These are phyloP conservation scores for Caenorhabditis sulstoni DNA, from an alignment of 2,888 invertebrate genomes.

Conservation along the genomic window DNA sequence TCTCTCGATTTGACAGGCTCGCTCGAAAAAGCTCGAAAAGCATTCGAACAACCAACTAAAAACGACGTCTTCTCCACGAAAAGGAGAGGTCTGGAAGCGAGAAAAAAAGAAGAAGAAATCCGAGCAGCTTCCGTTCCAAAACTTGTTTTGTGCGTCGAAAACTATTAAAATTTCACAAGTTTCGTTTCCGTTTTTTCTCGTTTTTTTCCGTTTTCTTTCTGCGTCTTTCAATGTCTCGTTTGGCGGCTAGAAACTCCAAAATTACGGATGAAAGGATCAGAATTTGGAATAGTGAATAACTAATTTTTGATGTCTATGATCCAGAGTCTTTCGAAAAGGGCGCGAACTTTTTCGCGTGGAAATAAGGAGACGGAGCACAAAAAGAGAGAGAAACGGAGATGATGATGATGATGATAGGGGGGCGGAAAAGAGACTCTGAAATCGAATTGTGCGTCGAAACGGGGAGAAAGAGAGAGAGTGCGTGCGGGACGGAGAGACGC, in stretches of 20 bases:
- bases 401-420: constrained; percentile 48
- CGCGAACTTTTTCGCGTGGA: constrained; percentile 44
- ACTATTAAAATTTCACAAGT: constrained; percentile 55
- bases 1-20: too few relatives aligned
- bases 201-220: constrained; percentile 1
- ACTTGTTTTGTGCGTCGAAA: constrained; percentile 35
- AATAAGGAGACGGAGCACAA: constrained; percentile 32
- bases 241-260: constrained; percentile 13
- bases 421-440: constrained; percentile 55
- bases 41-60: too few relatives aligned
- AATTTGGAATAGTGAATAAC: constrained; percentile 24
- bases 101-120: constrained; percentile 6
- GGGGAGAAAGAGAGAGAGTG: constrained; percentile 1
- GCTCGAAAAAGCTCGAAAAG: too few relatives aligned
- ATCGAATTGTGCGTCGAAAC: constrained; percentile 54
- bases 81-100: constrained; percentile 4
- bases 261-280: constrained; percentile 37
- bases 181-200: constrained; percentile 5
- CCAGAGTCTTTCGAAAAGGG: constrained; percentile 9
- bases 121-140: neutral
- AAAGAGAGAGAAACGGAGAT: constrained; percentile 36
- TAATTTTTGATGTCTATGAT: constrained; percentile 50
- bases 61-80: neutral
- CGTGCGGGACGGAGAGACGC: constrained; percentile 21
- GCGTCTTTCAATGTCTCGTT: too few relatives aligned